A percentile compares a stretch with the other conserved stretches of the same genome.
Evolutionary conservation across 2,888 invertebrate genomes (phyloP).

Genomic region (Euplagia quadripunctaria): DNA sequence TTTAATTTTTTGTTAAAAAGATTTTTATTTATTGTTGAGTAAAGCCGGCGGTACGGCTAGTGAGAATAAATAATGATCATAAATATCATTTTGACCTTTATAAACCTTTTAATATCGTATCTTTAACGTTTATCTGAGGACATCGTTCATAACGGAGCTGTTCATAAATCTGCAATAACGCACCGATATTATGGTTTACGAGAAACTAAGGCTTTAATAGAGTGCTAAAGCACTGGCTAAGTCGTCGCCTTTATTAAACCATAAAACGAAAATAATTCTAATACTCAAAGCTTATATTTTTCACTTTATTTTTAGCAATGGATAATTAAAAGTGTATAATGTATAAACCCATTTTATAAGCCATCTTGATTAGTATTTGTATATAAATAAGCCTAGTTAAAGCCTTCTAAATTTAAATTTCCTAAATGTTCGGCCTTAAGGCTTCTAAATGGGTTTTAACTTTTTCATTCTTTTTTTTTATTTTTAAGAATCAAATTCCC

Average conservation of each 20-base stretch:
- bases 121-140: constrained; percentile 8
- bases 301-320: not conserved
- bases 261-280: constrained; percentile 16
- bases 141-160: constrained; percentile 13
- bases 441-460: not conserved
- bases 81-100: constrained; percentile 5
- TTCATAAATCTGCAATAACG: constrained; percentile 9
- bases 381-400: not conserved
- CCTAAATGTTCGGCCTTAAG: too few relatives aligned
- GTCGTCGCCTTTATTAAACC: constrained; percentile 8
- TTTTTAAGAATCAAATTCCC: too few relatives aligned
- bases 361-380: too few relatives aligned
- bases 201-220: constrained; percentile 1
- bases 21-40: not conserved
- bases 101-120: constrained; percentile 10
- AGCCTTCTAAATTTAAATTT: not conserved
- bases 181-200: constrained; percentile 6
- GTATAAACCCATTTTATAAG: not conserved
- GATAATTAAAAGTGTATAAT: not conserved
- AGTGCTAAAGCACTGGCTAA: constrained; percentile 3
- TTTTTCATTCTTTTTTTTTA: not conserved
- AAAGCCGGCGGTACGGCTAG: not conserved
- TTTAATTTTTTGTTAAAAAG: too few relatives aligned
- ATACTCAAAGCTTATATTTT: not conserved
- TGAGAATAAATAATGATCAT: not conserved